Evolutionary conservation across 2,888 invertebrate species (phyloP), one percentile per base, ranked within the genome.

Genomic region (Tortricodes alternella): DNA sequence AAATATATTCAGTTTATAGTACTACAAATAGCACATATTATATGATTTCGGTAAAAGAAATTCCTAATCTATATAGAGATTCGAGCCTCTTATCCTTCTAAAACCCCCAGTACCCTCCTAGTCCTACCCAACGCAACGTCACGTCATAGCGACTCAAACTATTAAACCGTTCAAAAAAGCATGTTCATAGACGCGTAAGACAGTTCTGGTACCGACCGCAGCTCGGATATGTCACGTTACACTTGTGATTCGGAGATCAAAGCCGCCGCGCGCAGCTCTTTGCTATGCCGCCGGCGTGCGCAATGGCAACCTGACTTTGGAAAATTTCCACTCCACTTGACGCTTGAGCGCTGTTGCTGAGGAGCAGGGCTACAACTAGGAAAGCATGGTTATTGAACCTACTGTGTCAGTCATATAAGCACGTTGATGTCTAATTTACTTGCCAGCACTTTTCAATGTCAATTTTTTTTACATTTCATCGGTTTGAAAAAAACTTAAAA

Each of bases 191-290:
- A 81, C 78, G 79, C 79, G 81, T 80, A 74, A 77, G 78, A 74
- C 78, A 74, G 71, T 67, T 64, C 65, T 66, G 67, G 69, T 60
- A 64, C 67, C 46, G 44, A 73, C 78, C 78, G 69, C 79, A 74
- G 58, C 70, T 70, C 74, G 76, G 76, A 78, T 85, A 85, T 84
- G 85, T 82, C 86, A 86, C 84, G 85, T 71, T 78, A 78, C 79
- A 80, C 76, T 78, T 77, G 78, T 73, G 74, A 76, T 76, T 64
- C 74, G 67, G 62, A 70, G 77, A 81, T 85, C 81, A 85, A 85
- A 85, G 70, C 67, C 84, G 84, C 55, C 55, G 44, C 34, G 46
- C 39, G 46, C 53, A 44, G 62, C 76, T 64, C 78, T 74, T 74
- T 73, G 70, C 77, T 68, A 75, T 72, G 77, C 79, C 76, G 76